Evolutionary conservation across 2,113 vertebrate genomes (phyloP), one percentile per base, ranked within the genome.

Genomic region (Mesoclemmys tuberculata): DNA sequence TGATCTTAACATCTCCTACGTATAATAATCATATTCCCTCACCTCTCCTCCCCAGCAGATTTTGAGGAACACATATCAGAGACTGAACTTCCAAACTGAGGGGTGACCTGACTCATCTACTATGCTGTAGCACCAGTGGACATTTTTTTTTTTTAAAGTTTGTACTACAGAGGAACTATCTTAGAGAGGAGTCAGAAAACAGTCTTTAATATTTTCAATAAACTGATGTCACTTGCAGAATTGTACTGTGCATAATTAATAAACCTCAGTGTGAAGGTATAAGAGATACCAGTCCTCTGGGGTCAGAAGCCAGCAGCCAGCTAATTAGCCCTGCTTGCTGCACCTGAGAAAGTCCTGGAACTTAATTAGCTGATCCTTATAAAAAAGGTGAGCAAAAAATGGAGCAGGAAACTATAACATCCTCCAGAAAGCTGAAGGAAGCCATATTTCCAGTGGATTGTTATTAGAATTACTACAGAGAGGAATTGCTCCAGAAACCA

Each of bases 1-100:
- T 95, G 61, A 68, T 92, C 75, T 91, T 26, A 48, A 7, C 80
- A 87, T 84, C 75, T 97, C 82, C 64, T 44, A 87, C 89, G 44
- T 88, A 90, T 35, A 55, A 93, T 77, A 52, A 93, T 77, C 26
- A 74, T 31, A 38, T 68, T 90, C 77, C 71, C 82, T 93, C 52
- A 38, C 4, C 9, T 94, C 21, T 89, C 48, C 9, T 49, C 75
- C 35, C 24, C 64, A 38, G 89, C 44, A 64, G 84, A n/a, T 93
- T 95, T 81, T 91, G 49, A 80, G 88, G 52, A 80, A 74, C 51
- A 8, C 16, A 80, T 80, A 92, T 13, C 10, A 13, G 84, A 88
- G 16, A 68, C 22, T 64, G 52, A 90, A 71, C 4, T 55, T 87
- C 71, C 82, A 10, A 61, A 44, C 8, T 56, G 58, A 92, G 84